These are phyloP conservation scores for Eledone cirrhosa DNA, from an alignment of 2,888 invertebrate species.

Conservation along the genomic window DNA sequence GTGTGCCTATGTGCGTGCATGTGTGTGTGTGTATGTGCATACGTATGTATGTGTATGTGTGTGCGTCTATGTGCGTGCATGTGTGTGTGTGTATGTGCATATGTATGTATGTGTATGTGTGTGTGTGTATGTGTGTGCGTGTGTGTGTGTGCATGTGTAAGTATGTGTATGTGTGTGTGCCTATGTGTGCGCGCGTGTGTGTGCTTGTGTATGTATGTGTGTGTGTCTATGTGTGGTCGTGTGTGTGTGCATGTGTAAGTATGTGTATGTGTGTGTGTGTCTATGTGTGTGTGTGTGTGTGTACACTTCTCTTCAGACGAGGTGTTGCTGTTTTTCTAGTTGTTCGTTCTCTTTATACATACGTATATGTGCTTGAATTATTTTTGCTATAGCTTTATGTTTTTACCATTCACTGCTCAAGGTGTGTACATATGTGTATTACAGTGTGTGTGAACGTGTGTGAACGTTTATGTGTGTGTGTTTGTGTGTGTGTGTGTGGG, in stretches of 20 bases:
- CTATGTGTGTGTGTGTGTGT: background rate
- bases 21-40: background rate
- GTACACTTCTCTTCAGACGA: background rate
- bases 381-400: too few relatives aligned
- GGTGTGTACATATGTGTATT: too few relatives aligned
- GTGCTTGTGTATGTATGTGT: background rate
- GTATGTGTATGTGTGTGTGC: background rate
- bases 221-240: background rate
- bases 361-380: too few relatives aligned
- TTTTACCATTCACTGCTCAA: too few relatives aligned
- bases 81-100: background rate
- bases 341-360: too few relatives aligned
- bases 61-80: background rate
- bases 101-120: background rate
- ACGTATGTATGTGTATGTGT: background rate
- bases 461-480: too few relatives aligned
- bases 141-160: background rate
- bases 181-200: background rate
- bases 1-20: too few relatives aligned
- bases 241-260: background rate
- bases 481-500: too few relatives aligned
- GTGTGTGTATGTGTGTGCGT: background rate
- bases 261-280: background rate
- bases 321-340: too few relatives aligned
- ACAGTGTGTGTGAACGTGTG: too few relatives aligned